Evolutionary conservation across 1,140 invertebrate genomes (phyloP).

Genomic region (Eueides isabella): DNA sequence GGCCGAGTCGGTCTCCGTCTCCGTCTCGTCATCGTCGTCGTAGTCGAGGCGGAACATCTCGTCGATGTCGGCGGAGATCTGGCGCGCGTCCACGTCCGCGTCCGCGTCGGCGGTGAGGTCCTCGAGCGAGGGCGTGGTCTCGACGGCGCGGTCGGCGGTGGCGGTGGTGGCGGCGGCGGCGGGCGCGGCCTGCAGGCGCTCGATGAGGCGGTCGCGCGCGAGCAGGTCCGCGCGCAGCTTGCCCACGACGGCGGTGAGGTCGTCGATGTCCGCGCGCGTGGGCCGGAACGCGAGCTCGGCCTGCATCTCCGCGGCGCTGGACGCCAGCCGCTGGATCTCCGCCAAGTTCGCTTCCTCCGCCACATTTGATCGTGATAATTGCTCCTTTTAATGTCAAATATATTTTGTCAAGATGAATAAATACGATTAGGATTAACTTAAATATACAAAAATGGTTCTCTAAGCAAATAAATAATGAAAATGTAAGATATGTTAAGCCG

Average conservation of each 20-base stretch:
- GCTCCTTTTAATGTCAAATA: conserved; percentile 46
- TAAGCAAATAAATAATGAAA: too few species aligned
- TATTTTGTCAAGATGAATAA: not conserved
- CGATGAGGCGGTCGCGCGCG: conserved; percentile 51
- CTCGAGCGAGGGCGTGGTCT: conserved; percentile 53
- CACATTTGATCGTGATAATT: conserved; percentile 61
- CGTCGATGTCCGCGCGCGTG: conserved; percentile 67
- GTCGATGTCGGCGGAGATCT: conserved; percentile 68
- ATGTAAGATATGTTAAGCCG: too few species aligned
- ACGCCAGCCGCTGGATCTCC: conserved; percentile 69
- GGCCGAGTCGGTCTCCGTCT: conserved; percentile 18
- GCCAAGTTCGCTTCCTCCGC: conserved; percentile 69
- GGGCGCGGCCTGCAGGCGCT: conserved; percentile 44
- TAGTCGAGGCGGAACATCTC: conserved; percentile 74
- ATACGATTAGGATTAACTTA: too few species aligned
- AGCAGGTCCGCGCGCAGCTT: conserved; percentile 57
- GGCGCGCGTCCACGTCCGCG: conserved; percentile 53
- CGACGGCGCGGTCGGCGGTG: conserved; percentile 56
- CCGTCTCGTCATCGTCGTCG: conserved; percentile 68
- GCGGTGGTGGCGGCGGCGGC: conserved; percentile 31
- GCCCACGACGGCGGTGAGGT: conserved; percentile 61
- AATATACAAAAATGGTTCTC: too few species aligned
- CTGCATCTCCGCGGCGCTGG: conserved; percentile 69
- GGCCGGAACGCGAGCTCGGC: conserved; percentile 73
- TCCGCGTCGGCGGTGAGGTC: conserved; percentile 54